These are phyloP conservation scores for Phorcus lineatus DNA, from an alignment of 2,888 invertebrate species.

Conservation along the genomic window DNA sequence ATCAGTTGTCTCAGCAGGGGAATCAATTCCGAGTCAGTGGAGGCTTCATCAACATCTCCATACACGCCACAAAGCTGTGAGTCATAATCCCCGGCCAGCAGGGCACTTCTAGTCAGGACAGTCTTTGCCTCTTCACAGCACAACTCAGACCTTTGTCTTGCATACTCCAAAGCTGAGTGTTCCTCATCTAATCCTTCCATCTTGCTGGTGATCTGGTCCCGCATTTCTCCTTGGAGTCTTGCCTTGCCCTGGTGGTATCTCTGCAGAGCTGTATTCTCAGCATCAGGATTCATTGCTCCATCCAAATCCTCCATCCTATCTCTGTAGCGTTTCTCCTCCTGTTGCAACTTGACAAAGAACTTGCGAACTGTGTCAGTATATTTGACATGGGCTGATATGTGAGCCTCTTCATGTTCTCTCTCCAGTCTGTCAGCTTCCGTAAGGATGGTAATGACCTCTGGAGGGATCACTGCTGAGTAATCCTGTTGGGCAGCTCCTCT, in stretches of 20 bases:
- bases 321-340: constrained; percentile 68
- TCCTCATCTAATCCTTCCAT: constrained; percentile 66
- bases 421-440: constrained; percentile 65
- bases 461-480: constrained; percentile 62
- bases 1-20: constrained; percentile 72
- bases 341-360: constrained; percentile 67
- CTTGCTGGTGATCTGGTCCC: constrained; percentile 63
- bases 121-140: constrained; percentile 68
- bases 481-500: constrained; percentile 69
- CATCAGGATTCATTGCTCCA: constrained; percentile 70
- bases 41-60: constrained; percentile 61
- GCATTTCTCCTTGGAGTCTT: constrained; percentile 67
- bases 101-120: constrained; percentile 58
- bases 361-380: constrained; percentile 64
- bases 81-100: constrained; percentile 71
- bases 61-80: constrained; percentile 66
- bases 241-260: constrained; percentile 65
- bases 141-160: constrained; percentile 66
- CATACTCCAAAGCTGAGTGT: constrained; percentile 68
- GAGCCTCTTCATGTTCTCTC: constrained; percentile 60
- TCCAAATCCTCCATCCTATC: constrained; percentile 63
- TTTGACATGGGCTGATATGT: constrained; percentile 63
- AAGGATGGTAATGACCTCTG: constrained; percentile 67
- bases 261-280: constrained; percentile 59
- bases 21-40: constrained; percentile 67